phyloP scores from a whole-genome alignment of 2,888 invertebrate species.

The Amiota communis region DNA sequence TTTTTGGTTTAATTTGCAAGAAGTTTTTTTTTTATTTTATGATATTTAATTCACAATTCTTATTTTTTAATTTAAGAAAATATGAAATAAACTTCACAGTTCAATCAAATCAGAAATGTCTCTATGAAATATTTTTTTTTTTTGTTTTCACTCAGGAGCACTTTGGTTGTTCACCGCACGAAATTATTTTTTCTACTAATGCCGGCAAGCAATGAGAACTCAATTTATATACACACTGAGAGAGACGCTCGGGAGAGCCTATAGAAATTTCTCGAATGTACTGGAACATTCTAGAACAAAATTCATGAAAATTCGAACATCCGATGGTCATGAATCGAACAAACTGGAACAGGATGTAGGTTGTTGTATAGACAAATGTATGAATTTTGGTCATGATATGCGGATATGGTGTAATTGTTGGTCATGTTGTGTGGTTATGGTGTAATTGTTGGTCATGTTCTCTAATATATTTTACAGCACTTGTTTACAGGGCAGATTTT shows the following conservation, averaged over 20 bases:
- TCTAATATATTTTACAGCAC: too few relatives aligned
- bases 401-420: too few relatives aligned
- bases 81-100: constrained; percentile 43
- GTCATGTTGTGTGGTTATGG: too few relatives aligned
- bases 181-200: constrained; percentile 61
- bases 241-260: constrained; percentile 30
- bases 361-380: too few relatives aligned
- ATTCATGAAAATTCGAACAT: constrained; percentile 42
- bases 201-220: constrained; percentile 44
- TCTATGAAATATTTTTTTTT: constrained; percentile 28
- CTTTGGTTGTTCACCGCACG: constrained; percentile 47
- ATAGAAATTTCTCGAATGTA: constrained; percentile 55
- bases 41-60: neutral
- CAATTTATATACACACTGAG: constrained; percentile 56
- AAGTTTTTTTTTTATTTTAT: neutral
- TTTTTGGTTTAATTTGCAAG: neutral
- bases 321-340: neutral
- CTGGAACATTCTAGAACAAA: constrained; percentile 65
- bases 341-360: too few relatives aligned
- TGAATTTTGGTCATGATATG: too few relatives aligned
- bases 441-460: too few relatives aligned
- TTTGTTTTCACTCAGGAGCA: constrained; percentile 36
- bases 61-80: neutral
- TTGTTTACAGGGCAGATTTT: too few relatives aligned
- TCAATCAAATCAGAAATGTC: constrained; percentile 52